phyloP scores from a whole-genome alignment of 2,888 invertebrate genomes.

The Prosapia bicincta region DNA sequence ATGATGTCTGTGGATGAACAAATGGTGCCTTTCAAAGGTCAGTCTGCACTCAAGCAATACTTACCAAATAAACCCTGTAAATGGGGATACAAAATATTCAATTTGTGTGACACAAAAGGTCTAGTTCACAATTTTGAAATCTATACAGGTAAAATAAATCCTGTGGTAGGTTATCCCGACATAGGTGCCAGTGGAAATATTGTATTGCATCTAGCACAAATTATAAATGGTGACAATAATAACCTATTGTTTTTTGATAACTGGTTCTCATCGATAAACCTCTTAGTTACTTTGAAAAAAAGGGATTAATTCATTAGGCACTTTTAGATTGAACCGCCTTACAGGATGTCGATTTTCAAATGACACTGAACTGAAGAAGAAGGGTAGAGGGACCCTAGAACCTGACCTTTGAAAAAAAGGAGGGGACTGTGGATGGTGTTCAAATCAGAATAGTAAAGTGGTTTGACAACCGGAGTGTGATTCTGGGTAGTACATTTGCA shows the following conservation, averaged over 20 bases:
- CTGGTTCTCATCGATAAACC: no score
- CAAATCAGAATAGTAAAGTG: no score
- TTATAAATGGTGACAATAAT: slow-evolving; percentile 7
- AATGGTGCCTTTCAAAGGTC: slow-evolving; percentile 39
- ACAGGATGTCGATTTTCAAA: no score
- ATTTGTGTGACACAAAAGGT: slow-evolving; percentile 35
- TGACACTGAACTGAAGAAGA: no score
- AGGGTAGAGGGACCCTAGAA: no score
- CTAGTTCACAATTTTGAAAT: slow-evolving; percentile 36
- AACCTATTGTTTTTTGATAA: slow-evolving; percentile 33
- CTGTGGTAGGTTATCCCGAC: slow-evolving; percentile 7
- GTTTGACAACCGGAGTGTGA: no score
- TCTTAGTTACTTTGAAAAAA: no score
- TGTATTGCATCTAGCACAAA: slow-evolving; percentile 30
- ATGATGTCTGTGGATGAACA: slow-evolving; percentile 28
- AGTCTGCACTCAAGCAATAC: slow-evolving; percentile 36
- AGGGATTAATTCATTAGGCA: no score
- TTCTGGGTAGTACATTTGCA: no score
- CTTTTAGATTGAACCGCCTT: no score
- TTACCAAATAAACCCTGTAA: slow-evolving; percentile 35
- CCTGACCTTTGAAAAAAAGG: no score
- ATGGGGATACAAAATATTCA: slow-evolving; percentile 37
- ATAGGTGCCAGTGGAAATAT: slow-evolving; percentile 31
- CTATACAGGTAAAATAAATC: slow-evolving; percentile 33
- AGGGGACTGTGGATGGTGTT: no score